Percentiles rank a stretch among this genome's conserved stretches.
These are phyloP conservation scores for Gibbula magus DNA, from an alignment of 2,888 invertebrate genomes.

Conservation along the genomic window DNA sequence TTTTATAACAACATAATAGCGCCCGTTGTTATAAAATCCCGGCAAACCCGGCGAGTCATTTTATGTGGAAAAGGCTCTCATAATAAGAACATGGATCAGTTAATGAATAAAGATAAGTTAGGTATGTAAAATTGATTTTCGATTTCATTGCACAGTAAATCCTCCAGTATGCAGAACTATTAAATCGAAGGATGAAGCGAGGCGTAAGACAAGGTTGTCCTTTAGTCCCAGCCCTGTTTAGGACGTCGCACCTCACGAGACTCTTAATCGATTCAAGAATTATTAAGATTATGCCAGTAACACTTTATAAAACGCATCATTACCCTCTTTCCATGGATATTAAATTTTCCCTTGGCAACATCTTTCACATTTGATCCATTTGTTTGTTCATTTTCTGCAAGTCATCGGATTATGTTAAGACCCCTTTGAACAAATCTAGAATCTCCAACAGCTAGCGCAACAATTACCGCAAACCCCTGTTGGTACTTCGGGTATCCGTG, in stretches of 20 bases:
- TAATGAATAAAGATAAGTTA: not conserved
- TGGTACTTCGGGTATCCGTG: conserved; percentile 13
- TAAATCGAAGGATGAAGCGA: not conserved
- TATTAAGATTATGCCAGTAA: not conserved
- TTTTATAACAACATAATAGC: not conserved
- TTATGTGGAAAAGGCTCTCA: not conserved
- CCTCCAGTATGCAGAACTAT: not conserved
- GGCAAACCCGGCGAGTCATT: too few species aligned
- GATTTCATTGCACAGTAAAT: not conserved
- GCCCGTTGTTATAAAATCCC: not conserved
- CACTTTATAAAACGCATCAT: conserved; percentile 18
- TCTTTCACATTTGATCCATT: conserved; percentile 15
- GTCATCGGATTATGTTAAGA: conserved; percentile 9
- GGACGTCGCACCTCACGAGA: conserved; percentile 1
- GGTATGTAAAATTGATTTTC: conserved; percentile 12
- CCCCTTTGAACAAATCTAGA: conserved; percentile 4
- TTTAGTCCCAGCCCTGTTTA: not conserved
- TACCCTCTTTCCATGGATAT: not conserved
- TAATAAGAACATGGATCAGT: not conserved
- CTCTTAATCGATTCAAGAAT: not conserved
- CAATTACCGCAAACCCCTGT: conserved; percentile 7
- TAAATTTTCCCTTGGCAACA: conserved; percentile 8
- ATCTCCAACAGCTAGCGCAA: conserved; percentile 18
- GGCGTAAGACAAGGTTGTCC: not conserved
- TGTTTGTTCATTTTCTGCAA: conserved; percentile 15